phyloP scores from a whole-genome alignment of 2,888 invertebrate species.

The Clanis bilineata region DNA sequence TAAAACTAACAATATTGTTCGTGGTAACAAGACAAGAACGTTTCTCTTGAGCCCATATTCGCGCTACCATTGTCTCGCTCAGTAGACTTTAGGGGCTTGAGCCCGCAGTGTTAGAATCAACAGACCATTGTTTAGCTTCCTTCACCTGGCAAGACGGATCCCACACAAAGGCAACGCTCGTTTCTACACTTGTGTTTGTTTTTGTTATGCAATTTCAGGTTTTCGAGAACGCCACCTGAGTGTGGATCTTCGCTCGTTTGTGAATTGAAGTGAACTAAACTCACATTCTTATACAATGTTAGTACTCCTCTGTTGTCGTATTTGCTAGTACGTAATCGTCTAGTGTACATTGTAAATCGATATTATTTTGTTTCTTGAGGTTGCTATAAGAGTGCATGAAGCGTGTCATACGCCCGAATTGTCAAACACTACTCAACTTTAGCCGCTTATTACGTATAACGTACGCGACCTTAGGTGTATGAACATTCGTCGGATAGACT shows the following conservation, averaged over 20 bases:
- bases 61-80: slow-evolving; percentile 72
- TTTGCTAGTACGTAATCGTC: neutral
- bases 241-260: slow-evolving; percentile 65
- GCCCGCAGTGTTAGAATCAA: slow-evolving; percentile 62
- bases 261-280: slow-evolving; percentile 54
- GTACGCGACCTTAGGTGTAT: too few species aligned
- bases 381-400: neutral
- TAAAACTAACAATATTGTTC: slow-evolving; percentile 80
- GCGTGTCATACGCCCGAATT: too few species aligned
- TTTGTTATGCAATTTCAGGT: slow-evolving; percentile 79
- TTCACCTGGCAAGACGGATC: slow-evolving; percentile 75
- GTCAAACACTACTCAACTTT: too few species aligned
- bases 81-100: slow-evolving; percentile 73
- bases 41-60: slow-evolving; percentile 75
- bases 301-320: neutral
- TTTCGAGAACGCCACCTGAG: slow-evolving; percentile 64
- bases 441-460: too few species aligned
- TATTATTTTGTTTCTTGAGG: neutral
- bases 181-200: slow-evolving; percentile 74
- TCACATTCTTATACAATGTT: slow-evolving; percentile 12
- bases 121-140: slow-evolving; percentile 77
- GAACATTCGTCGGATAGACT: too few species aligned
- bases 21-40: slow-evolving; percentile 76
- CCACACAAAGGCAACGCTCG: slow-evolving; percentile 73
- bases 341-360: neutral